Conservation (phyloP, 2,113 vertebrate genomes). For the Chionodraco myersi region DNA sequence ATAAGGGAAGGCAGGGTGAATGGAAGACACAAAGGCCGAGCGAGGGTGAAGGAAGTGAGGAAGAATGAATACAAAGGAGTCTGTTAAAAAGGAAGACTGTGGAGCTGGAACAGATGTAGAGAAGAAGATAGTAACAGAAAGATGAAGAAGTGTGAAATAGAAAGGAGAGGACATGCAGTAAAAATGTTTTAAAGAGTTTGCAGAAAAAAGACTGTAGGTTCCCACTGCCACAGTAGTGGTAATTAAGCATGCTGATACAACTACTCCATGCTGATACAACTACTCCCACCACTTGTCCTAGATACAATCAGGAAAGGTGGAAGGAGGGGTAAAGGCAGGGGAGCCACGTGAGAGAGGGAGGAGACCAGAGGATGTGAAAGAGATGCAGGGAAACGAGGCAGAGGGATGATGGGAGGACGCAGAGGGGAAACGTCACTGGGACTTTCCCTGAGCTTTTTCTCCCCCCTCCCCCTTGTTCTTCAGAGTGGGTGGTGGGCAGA, state of each 20-base stretch:
- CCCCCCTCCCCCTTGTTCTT: constrained; percentile 4
- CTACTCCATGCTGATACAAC: constrained; percentile 24
- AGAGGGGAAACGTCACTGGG: constrained; percentile 64
- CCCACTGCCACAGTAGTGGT: constrained; percentile 36
- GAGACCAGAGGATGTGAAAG: constrained; percentile 14
- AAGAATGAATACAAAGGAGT: constrained; percentile 49
- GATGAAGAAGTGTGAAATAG: neutral
- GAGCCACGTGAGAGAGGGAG: constrained; percentile 17
- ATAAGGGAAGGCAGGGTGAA: constrained; percentile 22
- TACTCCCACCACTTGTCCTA: neutral
- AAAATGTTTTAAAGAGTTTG: neutral
- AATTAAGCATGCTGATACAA: constrained; percentile 55
- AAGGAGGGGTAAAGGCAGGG: constrained; percentile 5
- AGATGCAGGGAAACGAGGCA: constrained; percentile 32
- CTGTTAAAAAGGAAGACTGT: constrained; percentile 28
- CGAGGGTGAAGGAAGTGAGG: constrained; percentile 18
- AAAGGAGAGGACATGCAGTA: neutral
- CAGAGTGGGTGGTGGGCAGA: constrained; percentile 52
- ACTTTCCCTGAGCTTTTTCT: constrained; percentile 56
- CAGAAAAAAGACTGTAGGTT: neutral
- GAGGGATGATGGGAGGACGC: constrained; percentile 46
- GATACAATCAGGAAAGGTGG: constrained; percentile 1
- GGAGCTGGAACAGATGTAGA: neutral
- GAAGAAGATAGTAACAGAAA: neutral
- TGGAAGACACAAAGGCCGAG: constrained; percentile 25